Evolutionary conservation across 2,113 vertebrate species (phyloP), one percentile per base, ranked within the genome.

Genomic region (Salvelinus sp.): DNA sequence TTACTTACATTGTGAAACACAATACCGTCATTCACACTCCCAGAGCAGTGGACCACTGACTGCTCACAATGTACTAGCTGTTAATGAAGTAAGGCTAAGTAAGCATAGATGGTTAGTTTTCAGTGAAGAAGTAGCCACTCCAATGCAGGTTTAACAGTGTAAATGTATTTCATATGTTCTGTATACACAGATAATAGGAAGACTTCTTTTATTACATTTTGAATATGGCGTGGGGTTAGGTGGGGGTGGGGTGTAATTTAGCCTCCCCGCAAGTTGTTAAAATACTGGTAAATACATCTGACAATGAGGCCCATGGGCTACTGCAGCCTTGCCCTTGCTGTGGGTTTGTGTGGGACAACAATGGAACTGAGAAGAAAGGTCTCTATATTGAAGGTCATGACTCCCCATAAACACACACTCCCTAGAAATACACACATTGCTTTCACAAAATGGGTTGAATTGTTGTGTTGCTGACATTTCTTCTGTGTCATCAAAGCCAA

Each of bases 211-310:
- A 64, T 57, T 20, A 30, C 67, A 68, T 82, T 88, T 44, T 79
- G 68, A 82, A 80, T 69, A 73, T 70, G 58, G 81, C 16, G 16
- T 72, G 57, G 74, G 70, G 50, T 75, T 68, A 78, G 72, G 68
- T 64, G 10, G 69, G 23, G 62, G 64, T 68, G 27, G 69, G 72
- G 77, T 86, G 79, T 28, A 80, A 85, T 86, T 89, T 73, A 83
- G 73, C 83, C 87, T 83, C 83, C 74, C 76, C 86, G 88, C 77
- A 83, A 85, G 86, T 83, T 82, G 85, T 88, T 85, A 87, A 90
- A 92, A 91, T 87, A 87, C 74, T 76, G 77, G 76, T 92, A 89
- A 91, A 85, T 74, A 73, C 85, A 90, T 87, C 85, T 91, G 91
- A 93, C 89, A 92, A 88, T 89, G 83, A 85, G 76, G 72, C 84